Conservation (phyloP, 2,888 invertebrate genomes). For the Matsumyia berberina region DNA sequence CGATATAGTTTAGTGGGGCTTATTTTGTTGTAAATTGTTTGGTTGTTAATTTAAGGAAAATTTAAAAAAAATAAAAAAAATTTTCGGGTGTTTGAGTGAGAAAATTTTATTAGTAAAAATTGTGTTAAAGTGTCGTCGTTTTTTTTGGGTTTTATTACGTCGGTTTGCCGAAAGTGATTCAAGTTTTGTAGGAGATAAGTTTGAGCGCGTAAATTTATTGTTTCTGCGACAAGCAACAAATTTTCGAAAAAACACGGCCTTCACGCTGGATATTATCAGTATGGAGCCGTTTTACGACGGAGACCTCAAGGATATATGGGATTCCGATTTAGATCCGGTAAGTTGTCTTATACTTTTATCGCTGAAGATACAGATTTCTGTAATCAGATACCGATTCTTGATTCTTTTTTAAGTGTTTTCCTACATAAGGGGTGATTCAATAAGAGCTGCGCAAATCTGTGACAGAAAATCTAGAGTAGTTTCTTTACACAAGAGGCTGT, state of each 20-base stretch:
- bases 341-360: no score
- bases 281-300: conserved; percentile 92
- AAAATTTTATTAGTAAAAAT: conserved; percentile 1
- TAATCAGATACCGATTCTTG: no score
- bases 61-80: no score
- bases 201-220: conserved; percentile 17
- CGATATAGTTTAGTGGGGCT: conserved; percentile 34
- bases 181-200: conserved; percentile 12
- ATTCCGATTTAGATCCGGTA: conserved; percentile 93
- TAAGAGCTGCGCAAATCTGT: no score
- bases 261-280: conserved; percentile 79
- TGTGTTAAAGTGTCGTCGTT: conserved; percentile 21
- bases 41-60: no score
- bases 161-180: conserved; percentile 45
- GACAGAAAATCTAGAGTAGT: no score
- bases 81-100: conserved; percentile 48
- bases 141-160: conserved; percentile 8
- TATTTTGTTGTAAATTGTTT: conserved; percentile 10
- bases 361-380: no score
- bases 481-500: no score
- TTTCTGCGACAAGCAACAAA: conserved; percentile 59
- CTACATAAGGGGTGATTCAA: no score
- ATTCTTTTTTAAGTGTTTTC: background rate
- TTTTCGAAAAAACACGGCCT: conserved; percentile 60
- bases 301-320: conserved; percentile 92